Conservation (phyloP, 2,888 invertebrate genomes). For the Drosophila melanocephala region DNA sequence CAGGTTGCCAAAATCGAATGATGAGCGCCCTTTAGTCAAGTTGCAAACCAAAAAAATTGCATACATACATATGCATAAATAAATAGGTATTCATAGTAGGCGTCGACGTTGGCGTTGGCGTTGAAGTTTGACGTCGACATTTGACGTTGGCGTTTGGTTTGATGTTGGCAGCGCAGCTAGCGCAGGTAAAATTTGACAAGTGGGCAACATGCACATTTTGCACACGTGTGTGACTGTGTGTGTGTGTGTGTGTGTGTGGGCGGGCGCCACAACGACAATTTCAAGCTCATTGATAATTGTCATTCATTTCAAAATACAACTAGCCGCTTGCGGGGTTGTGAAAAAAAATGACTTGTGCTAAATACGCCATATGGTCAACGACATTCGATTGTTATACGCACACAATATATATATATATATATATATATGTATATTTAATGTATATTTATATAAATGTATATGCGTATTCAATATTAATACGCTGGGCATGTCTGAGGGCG, state of each 20-base stretch:
- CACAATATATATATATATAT: neutral
- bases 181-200: conserved; percentile 62
- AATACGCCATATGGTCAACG: conserved; percentile 52
- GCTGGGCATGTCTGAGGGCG: conserved; percentile 23
- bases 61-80: conserved; percentile 6
- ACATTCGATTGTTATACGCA: conserved; percentile 14
- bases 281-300: conserved; percentile 64
- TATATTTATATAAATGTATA: neutral
- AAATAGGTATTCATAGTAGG: neutral
- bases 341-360: conserved; percentile 33
- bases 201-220: conserved; percentile 54
- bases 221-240: conserved; percentile 12
- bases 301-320: conserved; percentile 56
- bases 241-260: conserved; percentile 38
- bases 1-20: conserved; percentile 42
- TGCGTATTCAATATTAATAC: conserved; percentile 33
- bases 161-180: conserved; percentile 15
- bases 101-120: conserved; percentile 22
- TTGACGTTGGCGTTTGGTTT: conserved; percentile 10
- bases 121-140: conserved; percentile 16
- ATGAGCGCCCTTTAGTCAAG: conserved; percentile 38
- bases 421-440: neutral
- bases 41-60: conserved; percentile 31
- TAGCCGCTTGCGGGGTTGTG: neutral
- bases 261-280: conserved; percentile 54